Evolutionary conservation across 2,113 vertebrate species (phyloP), one percentile per base, ranked within the genome.

Genomic region (Nannospalax galili): DNA sequence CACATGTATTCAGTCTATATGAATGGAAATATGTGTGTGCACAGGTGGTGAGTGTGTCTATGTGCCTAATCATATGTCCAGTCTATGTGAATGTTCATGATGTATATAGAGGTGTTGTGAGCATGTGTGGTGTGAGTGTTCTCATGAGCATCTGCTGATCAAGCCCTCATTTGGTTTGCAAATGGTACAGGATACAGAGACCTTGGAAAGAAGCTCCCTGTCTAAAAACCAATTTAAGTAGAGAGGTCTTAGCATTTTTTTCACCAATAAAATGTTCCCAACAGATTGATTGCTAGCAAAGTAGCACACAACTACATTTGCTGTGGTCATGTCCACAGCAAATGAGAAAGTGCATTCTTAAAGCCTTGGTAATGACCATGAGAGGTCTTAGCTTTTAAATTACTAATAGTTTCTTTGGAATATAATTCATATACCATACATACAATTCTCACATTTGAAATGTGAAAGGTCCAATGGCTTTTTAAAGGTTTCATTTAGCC

Each of bases 321-420:
- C n/a, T n/a, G n/a, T n/a, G n/a, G n/a, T n/a, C n/a, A n/a, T n/a
- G n/a, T n/a, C n/a, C n/a, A n/a, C n/a, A n/a, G n/a, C n/a, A n/a
- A n/a, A n/a, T n/a, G n/a, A n/a, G n/a, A n/a, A n/a, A n/a, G n/a
- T n/a, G n/a, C n/a, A n/a, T n/a, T n/a, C n/a, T n/a, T n/a, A n/a
- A n/a, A n/a, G n/a, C n/a, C n/a, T n/a, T n/a, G n/a, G n/a, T n/a
- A n/a, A n/a, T n/a, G n/a, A n/a, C n/a, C n/a, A n/a, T n/a, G 42
- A 26, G 17, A 12, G 42, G 8, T 5, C 28, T 40, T 26, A 69
- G 20, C 19, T 82, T 78, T 93, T 84, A 35, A 42, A 37, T 40
- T 92, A 81, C 86, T 22, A 81, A n/a, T 24, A 58, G 16, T 62
- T 94, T 72, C 89, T 75, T n/a, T 95, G 60, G 88, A 32, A 74